Base-by-base conservation (phyloP, 2,888 invertebrate genomes). In the Drosophila birchii region DNA sequence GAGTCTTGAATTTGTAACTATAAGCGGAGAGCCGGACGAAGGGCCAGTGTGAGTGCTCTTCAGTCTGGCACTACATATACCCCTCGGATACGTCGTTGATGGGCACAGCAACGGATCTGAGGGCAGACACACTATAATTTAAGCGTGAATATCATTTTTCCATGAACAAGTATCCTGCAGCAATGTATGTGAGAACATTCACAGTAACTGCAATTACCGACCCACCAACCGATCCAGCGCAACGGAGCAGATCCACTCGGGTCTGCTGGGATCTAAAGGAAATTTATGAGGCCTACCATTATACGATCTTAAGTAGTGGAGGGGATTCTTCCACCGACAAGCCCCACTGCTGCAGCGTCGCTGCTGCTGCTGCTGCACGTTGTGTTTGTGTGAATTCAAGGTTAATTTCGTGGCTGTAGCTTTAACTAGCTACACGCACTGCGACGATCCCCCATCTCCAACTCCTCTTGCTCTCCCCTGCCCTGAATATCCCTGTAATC, bases 391-490 rank as follows among this genome's bases (percentile, higher is more conserved):
- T 75, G 89, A 85, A 85, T 86, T 88, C 87, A 86, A 89, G 89
- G 89, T 87, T 88, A 88, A 86, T 86, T 86, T 88, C 57, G 80
- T 57, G 69, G 84, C 78, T 61, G 56, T 64, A 57, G 67, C 81
- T 81, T 88, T 89, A 90, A 88, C 85, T 82, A 91, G 86, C 79
- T 90, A 81, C 91, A 90, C 90, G 91, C 90, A 90, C 80, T 76
- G 77, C 78, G 51, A 36, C 34, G 51, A 53, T 47, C 67, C 53
- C 43, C 38, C 54, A 54, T 26, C 45, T 45, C 61, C 56, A 16
- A 11, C 54, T 5, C 1, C 32, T 8, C 29, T 8, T 29, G n/a
- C 68, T 36, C 1, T 44, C 53, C 32, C 32, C 34, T 26, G 36
- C 44, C 38, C 47, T 55, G 54, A 16, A 39, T 41, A 73, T 62